Conservation (phyloP, 2,797 vertebrate species). For the Coracias cyanogaster region DNA sequence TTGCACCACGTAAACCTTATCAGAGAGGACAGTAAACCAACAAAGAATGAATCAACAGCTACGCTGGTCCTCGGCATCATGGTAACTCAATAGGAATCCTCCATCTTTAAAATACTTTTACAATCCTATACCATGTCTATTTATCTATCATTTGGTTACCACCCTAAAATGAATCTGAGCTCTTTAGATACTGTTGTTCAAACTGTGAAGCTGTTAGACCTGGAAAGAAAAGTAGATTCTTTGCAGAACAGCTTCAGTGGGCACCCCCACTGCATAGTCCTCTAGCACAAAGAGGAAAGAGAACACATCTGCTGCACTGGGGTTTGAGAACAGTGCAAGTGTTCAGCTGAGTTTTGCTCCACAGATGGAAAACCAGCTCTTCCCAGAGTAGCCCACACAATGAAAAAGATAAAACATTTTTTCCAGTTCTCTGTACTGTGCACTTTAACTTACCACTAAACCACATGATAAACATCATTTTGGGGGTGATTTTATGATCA, state of each 20-base stretch:
- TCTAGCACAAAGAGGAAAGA: background rate
- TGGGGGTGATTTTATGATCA: conserved; percentile 98
- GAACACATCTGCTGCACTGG: background rate
- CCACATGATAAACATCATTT: conserved; percentile 99
- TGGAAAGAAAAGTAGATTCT: background rate
- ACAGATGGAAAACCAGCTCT: background rate
- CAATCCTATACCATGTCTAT: fast-evolving
- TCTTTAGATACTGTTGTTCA: background rate
- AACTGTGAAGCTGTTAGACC: background rate
- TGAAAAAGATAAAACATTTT: background rate
- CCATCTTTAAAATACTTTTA: background rate
- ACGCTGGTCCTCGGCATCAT: fast-evolving
- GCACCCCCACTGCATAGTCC: background rate
- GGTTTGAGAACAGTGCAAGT: background rate
- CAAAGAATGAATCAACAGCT: background rate
- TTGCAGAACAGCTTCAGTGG: background rate
- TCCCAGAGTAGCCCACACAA: background rate
- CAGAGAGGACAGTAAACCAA: background rate
- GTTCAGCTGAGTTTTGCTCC: background rate
- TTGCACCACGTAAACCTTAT: conserved; percentile 92
- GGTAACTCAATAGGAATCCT: background rate
- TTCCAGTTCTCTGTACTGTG: background rate
- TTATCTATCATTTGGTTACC: background rate
- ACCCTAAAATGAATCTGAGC: background rate
- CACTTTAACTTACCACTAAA: conserved; percentile 91